phyloP scores from a whole-genome alignment of 2,888 invertebrate genomes.

The Sinopyrophorus schimmeli region DNA sequence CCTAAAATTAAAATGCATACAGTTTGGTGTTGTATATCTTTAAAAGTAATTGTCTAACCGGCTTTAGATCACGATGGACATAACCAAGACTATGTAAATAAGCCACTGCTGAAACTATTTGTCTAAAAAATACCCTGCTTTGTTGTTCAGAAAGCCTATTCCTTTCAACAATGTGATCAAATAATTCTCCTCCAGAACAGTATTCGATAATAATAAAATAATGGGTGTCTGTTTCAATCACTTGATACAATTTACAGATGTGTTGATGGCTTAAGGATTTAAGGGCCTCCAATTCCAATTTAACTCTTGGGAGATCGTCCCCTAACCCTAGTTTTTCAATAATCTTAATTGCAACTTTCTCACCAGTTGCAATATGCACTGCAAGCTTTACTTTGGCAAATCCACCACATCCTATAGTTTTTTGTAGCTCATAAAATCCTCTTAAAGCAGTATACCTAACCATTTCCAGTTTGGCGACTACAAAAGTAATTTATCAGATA shows the following conservation, averaged over 20 bases:
- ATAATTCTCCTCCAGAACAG: constrained; percentile 81
- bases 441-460: constrained; percentile 60
- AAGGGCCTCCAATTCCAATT: constrained; percentile 73
- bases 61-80: constrained; percentile 81
- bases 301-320: constrained; percentile 72
- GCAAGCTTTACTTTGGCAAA: constrained; percentile 82
- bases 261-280: constrained; percentile 71
- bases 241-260: constrained; percentile 78
- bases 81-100: constrained; percentile 76
- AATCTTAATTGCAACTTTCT: constrained; percentile 81
- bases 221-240: constrained; percentile 73
- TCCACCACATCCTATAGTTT: constrained; percentile 75
- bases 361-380: constrained; percentile 75
- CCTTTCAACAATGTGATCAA: constrained; percentile 81
- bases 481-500: no score
- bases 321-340: constrained; percentile 76
- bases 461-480: no score
- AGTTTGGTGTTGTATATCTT: no score
- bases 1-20: constrained; percentile 60
- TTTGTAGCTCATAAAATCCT: constrained; percentile 68
- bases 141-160: constrained; percentile 72
- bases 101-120: constrained; percentile 77
- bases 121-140: constrained; percentile 75
- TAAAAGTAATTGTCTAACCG: constrained; percentile 58
- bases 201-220: constrained; percentile 82